These are phyloP conservation scores for Corynorhinus townsendii DNA, from an alignment of 2,113 vertebrate genomes.

Conservation along the genomic window DNA sequence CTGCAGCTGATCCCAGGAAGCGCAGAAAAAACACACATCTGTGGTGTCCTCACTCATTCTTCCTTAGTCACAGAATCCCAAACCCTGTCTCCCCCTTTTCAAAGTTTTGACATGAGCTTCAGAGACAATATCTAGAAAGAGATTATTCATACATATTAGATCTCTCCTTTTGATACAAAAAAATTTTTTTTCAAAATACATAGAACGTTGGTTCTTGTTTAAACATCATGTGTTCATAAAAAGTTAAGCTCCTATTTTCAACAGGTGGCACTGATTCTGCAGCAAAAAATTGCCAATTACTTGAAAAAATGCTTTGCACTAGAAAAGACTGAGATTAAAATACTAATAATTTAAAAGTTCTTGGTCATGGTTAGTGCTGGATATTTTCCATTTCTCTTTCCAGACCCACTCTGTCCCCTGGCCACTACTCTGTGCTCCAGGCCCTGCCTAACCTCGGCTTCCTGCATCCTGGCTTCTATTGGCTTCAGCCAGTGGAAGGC, in stretches of 20 bases:
- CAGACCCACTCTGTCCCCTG: not conserved
- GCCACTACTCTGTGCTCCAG: not conserved
- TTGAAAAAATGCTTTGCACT: conserved; percentile 24
- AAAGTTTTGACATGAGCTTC: not conserved
- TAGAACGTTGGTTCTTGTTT: conserved; percentile 5
- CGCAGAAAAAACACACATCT: not conserved
- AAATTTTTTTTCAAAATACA: not conserved
- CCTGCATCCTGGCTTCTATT: not conserved
- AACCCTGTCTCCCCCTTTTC: not conserved
- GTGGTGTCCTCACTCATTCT: not conserved
- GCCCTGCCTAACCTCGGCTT: not conserved
- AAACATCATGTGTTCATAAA: not conserved
- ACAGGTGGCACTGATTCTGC: not conserved
- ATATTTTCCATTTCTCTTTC: not conserved
- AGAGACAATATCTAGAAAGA: not conserved
- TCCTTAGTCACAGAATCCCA: not conserved
- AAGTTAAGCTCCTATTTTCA: not conserved
- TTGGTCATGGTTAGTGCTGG: not conserved
- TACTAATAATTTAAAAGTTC: not conserved
- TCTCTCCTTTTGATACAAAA: not conserved
- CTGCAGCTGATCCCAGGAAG: not conserved
- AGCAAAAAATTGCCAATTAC: not conserved
- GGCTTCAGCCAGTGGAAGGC: not conserved
- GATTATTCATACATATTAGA: not conserved
- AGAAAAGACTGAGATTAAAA: conserved; percentile 14